Percentiles rank a stretch among this genome's conserved stretches.
These are phyloP conservation scores for Amphilophus citrinellus DNA, from an alignment of 2,113 vertebrate species.

Conservation along the genomic window DNA sequence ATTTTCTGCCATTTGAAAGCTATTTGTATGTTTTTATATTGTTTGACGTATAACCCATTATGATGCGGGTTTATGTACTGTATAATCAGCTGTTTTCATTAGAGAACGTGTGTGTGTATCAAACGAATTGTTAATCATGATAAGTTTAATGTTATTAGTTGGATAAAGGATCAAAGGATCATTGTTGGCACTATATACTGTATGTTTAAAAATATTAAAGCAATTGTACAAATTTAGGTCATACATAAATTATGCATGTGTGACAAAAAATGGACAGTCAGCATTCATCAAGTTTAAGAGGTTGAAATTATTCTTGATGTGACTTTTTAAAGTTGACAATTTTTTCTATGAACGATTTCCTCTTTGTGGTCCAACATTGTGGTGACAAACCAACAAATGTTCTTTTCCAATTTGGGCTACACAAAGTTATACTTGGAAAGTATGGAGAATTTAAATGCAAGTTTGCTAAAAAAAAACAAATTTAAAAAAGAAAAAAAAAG, in stretches of 20 bases:
- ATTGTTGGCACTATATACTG: constrained; percentile 75
- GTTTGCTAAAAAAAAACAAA: constrained; percentile 43
- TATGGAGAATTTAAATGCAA: constrained; percentile 62
- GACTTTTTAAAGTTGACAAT: constrained; percentile 50
- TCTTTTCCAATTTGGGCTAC: constrained; percentile 39
- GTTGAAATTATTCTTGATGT: constrained; percentile 40
- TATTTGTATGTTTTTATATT: constrained; percentile 55
- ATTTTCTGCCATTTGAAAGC: constrained; percentile 64
- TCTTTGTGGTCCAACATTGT: constrained; percentile 25
- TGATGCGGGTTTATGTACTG: constrained; percentile 73
- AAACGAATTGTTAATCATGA: constrained; percentile 76
- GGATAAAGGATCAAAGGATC: constrained; percentile 79
- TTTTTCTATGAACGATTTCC: constrained; percentile 47
- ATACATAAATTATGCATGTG: constrained; percentile 54
- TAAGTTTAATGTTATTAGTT: constrained; percentile 79
- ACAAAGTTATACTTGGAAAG: constrained; percentile 58
- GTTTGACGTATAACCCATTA: constrained; percentile 67
- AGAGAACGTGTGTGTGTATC: constrained; percentile 84
- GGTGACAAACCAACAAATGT: constrained; percentile 14
- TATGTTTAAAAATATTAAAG: constrained; percentile 58
- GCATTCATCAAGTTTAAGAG: constrained; percentile 23
- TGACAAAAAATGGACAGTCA: constrained; percentile 38
- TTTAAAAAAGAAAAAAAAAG: constrained; percentile 15
- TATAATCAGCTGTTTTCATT: constrained; percentile 80
- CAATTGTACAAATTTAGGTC: constrained; percentile 46